These are phyloP conservation scores for Acanthaster planci DNA, from an alignment of 35 echinoderm and acorn worm species.

Conservation along the genomic window DNA sequence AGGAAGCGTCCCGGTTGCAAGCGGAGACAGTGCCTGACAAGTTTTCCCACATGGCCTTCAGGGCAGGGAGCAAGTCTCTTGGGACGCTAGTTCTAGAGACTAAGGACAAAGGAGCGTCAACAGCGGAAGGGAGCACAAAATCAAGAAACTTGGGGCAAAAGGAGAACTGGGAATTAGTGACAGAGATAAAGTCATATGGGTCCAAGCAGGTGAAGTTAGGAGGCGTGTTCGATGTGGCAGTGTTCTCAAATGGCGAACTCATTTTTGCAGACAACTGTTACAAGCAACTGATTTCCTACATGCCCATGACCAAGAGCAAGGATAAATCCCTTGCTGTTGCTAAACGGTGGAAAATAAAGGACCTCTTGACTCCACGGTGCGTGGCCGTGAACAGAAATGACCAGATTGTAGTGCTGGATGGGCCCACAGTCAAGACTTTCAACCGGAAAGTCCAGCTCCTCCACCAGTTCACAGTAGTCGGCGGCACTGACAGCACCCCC, in stretches of 20 bases:
- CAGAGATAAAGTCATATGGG: neutral
- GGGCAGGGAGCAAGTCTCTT: neutral
- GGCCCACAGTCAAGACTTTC: neutral
- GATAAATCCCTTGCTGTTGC: neutral
- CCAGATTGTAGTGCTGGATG: neutral
- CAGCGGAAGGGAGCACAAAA: neutral
- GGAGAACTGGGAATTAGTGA: neutral
- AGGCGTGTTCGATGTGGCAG: neutral
- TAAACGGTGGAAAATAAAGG: neutral
- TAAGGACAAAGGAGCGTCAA: neutral
- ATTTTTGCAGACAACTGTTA: neutral
- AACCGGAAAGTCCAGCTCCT: neutral
- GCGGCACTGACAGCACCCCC: neutral
- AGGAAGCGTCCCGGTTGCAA: neutral
- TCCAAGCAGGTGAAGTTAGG: neutral
- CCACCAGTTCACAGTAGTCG: neutral
- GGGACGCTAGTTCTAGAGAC: neutral
- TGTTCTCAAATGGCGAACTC: neutral
- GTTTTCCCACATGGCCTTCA: neutral
- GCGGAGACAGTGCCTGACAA: neutral
- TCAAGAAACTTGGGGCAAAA: neutral
- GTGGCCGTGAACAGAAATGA: neutral
- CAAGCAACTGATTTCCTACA: neutral
- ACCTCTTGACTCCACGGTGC: neutral
- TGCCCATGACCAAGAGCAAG: neutral